Conservation (phyloP, 2,113 vertebrate species). For the Catharus bicknelli region DNA sequence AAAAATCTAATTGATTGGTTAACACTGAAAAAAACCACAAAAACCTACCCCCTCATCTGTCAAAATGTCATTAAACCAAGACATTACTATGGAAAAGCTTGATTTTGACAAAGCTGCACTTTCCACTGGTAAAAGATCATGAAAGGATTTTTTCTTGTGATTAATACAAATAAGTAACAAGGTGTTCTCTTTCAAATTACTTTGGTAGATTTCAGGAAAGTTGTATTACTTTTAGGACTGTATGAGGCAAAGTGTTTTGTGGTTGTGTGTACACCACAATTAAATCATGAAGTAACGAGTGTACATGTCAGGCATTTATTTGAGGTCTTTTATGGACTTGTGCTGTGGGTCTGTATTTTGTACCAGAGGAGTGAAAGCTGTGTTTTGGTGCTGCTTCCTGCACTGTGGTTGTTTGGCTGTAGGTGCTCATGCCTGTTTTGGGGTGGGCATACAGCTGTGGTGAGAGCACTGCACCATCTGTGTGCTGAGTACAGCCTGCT, state of each 20-base stretch:
- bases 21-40: background rate
- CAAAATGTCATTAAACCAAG: conserved; percentile 20
- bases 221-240: background rate
- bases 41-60: background rate
- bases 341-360: fast-evolving
- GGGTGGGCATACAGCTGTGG: background rate
- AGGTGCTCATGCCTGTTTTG: background rate
- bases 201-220: background rate
- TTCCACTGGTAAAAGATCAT: background rate
- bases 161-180: background rate
- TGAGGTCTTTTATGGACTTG: background rate
- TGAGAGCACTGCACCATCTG: background rate
- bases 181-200: background rate
- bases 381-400: fast-evolving
- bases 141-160: background rate
- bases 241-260: background rate
- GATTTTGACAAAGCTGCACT: background rate
- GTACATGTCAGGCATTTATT: background rate
- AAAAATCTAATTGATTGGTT: background rate
- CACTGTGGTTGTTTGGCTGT: background rate
- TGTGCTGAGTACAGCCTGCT: background rate
- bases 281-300: background rate
- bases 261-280: background rate
- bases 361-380: background rate
- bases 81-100: background rate